Base-by-base conservation (phyloP, 1,140 invertebrate genomes). In the Leptinotarsa defecta region DNA sequence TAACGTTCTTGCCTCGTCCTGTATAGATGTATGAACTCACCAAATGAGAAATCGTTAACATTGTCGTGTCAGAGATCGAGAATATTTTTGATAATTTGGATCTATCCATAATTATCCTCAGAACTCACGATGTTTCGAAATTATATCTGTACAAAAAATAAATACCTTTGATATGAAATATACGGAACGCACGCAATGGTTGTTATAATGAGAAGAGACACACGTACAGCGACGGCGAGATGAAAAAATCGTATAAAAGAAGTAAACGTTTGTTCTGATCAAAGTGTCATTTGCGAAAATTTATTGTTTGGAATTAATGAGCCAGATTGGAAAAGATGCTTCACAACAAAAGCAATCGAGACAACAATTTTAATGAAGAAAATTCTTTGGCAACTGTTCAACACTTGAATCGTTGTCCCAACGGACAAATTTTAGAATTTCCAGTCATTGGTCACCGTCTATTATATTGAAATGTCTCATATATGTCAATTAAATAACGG, bases 351-450 rank as follows among this genome's bases (percentile, higher is more conserved):
- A 76, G 71, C 75, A 73, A 76, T 76, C 64, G 20, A 43, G 49
- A 3, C 43, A 73, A 76, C 57, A 67, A 76, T 76, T 76, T 76
- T 76, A 76, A 76, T 76, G 75, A 76, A 76, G 75, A 76, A 76
- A 76, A 76, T 76, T 73, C 71, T 65, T 64, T 76, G 75, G 75
- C 75, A 76, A 72, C 61, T 62, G 27, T 76, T 76, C 75, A 76
- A 71, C 69, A 24, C 52, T 61, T 62, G 70, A 19, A 73, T 73
- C 71, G 64, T 73, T 73, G 71, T 73, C 43, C 27, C 20, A 57
- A 57, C 52, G 6, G 52, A 57, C 24, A 67, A 34, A 67, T 68
- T 68, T 68, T 68, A 43, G 67, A 48, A 43, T 68, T 68, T 68
- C 34, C 19, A 43, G n/a, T 68, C 67, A 68, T 24, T 67, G 64